phyloP scores from a whole-genome alignment of 2,797 vertebrate species.

The Hybognathus amarus region DNA sequence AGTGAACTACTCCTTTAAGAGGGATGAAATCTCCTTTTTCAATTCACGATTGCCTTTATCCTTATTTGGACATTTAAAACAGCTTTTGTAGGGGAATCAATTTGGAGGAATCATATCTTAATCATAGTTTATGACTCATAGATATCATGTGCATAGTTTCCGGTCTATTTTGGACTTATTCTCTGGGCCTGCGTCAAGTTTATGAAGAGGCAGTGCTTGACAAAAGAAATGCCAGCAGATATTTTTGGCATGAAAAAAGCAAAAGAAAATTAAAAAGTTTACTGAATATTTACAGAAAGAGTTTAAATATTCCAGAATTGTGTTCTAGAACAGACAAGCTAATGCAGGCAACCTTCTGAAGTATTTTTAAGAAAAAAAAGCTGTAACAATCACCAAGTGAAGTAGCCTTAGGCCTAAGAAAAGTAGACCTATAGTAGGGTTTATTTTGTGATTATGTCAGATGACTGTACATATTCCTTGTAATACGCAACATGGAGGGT shows the following conservation, averaged over 20 bases:
- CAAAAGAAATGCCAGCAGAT: conserved; percentile 15
- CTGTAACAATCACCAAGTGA: background rate
- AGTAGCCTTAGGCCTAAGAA: no score
- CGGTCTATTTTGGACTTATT: background rate
- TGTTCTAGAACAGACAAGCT: background rate
- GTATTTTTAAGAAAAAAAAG: background rate
- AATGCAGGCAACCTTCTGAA: background rate
- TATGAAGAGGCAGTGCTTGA: background rate
- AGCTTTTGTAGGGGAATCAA: background rate
- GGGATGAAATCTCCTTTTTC: background rate
- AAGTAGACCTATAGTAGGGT: background rate
- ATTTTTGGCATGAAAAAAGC: background rate
- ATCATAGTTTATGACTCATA: conserved; percentile 3
- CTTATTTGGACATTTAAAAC: conserved; percentile 7
- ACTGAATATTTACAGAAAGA: background rate
- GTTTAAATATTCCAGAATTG: background rate
- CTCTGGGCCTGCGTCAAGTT: background rate
- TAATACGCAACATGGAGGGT: background rate
- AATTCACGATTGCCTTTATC: background rate
- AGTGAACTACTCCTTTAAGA: no score
- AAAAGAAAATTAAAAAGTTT: background rate
- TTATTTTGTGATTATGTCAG: conserved; percentile 3
- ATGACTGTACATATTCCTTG: background rate
- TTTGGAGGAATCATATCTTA: background rate
- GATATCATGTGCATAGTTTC: background rate